Percentiles rank a stretch among this genome's conserved stretches.
Evolutionary conservation across 1,140 invertebrate genomes (phyloP).

Genomic region (Arion vulgaris): DNA sequence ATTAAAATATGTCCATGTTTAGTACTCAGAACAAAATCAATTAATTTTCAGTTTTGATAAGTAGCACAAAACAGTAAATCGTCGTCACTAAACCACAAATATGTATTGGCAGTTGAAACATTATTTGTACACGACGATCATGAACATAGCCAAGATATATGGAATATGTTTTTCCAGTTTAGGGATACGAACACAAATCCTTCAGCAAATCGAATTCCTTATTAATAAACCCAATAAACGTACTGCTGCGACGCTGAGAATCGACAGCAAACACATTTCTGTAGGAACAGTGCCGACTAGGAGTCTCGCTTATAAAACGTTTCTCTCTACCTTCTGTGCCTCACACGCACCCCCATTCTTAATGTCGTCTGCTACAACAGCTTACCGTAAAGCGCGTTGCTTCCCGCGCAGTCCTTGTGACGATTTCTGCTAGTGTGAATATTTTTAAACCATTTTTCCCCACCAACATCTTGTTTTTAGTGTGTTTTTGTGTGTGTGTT

Average conservation of each 20-base stretch:
- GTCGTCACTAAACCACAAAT: too few relatives aligned
- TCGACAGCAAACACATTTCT: background rate
- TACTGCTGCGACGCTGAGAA: background rate
- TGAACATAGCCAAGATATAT: background rate
- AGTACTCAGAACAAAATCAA: too few relatives aligned
- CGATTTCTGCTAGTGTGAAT: background rate
- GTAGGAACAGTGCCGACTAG: background rate
- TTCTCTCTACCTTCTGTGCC: background rate
- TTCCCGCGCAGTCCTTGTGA: background rate
- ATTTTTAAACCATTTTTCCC: too few relatives aligned
- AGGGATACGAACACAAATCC: background rate
- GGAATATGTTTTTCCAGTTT: background rate
- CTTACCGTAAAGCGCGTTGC: background rate
- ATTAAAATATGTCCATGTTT: too few relatives aligned
- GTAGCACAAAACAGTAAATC: too few relatives aligned
- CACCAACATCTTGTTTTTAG: too few relatives aligned
- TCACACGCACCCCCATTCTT: conserved; percentile 5
- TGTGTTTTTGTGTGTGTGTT: too few relatives aligned
- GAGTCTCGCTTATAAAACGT: background rate
- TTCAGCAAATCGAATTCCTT: conserved; percentile 12
- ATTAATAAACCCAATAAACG: conserved; percentile 1
- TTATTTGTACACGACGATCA: background rate
- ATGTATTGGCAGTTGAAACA: background rate
- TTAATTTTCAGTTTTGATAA: too few relatives aligned
- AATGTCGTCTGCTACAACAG: background rate